Evolutionary conservation across 2,797 vertebrate species (phyloP).

Genomic region (Brachyrhaphis roseni): DNA sequence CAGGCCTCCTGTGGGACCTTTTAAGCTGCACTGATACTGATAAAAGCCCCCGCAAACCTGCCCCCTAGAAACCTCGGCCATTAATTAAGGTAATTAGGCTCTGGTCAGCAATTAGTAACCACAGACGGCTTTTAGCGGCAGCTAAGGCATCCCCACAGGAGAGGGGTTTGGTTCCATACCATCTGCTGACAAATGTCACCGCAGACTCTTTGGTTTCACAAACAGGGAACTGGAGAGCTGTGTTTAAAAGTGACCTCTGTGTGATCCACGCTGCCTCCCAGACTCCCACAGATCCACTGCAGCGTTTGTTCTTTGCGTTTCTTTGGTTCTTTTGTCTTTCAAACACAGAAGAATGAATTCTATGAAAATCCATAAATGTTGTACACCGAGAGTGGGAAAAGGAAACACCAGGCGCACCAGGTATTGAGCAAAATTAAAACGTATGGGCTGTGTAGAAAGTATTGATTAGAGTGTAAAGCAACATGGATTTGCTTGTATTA

Average conservation of each 20-base stretch:
- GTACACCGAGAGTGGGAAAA: slow-evolving; percentile 46
- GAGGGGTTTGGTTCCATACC: slow-evolving; percentile 87
- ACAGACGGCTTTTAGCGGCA: slow-evolving; percentile 91
- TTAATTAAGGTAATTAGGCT: slow-evolving; percentile 99
- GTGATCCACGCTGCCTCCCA: slow-evolving; percentile 76
- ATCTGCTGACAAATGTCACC: slow-evolving; percentile 90
- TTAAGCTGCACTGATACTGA: slow-evolving; percentile 87
- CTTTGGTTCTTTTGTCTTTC: slow-evolving; percentile 56
- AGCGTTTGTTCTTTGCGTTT: slow-evolving; percentile 59
- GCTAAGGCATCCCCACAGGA: slow-evolving; percentile 76
- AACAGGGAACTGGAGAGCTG: slow-evolving; percentile 83
- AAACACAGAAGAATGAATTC: slow-evolving; percentile 43
- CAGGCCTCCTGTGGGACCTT: slow-evolving; percentile 83
- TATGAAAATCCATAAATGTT: slow-evolving; percentile 73
- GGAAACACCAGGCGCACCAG: slow-evolving; percentile 72
- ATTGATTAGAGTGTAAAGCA: slow-evolving; percentile 75
- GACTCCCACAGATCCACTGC: slow-evolving; percentile 56
- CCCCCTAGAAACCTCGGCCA: slow-evolving; percentile 83
- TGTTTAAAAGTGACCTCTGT: slow-evolving; percentile 87
- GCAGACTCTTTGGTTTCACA: slow-evolving; percentile 87
- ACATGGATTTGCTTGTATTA: slow-evolving; percentile 77
- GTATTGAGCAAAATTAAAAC: slow-evolving; percentile 79
- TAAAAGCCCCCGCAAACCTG: slow-evolving; percentile 75
- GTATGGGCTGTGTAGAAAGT: slow-evolving; percentile 72
- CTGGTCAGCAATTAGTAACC: slow-evolving; percentile 92